Evolutionary conservation across 1,140 invertebrate species (phyloP), one percentile per base, ranked within the genome.

Genomic region (Macrobrachium rosenbergii): DNA sequence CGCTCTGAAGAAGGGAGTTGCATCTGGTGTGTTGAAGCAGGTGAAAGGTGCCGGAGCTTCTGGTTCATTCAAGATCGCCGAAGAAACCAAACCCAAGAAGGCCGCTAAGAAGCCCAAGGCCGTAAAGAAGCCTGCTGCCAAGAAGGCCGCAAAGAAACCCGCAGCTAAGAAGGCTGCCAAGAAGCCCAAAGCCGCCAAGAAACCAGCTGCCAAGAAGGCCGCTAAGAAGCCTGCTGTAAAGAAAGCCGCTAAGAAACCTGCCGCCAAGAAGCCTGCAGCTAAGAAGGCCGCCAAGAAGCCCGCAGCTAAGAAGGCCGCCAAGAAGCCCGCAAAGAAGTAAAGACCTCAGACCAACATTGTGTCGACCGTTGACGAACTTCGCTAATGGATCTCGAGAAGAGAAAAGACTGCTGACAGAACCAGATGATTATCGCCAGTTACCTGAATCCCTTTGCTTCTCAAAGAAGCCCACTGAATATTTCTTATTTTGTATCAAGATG

Each of bases 21-120:
- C 77, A 14, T 23, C 21, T 23, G 83, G 83, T 60, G 58, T 76
- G 52, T 63, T 86, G 23, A 86, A 80, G 83, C 83, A 86, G 64
- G 77, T 86, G 62, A 86, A 86, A 76, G 83, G 83, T 80, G 64
- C 83, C n/a, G 83, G 83, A 28, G 83, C 83, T 37, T 79, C 83
- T 73, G 83, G 83, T 16, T 86, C 83, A 12, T 86, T 86, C 83
- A 86, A 80, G 58, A 76, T 86, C 6, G 83, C 77, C 19, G 80
- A 79, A 43, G 77, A 86, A 10, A 76, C 79, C 5, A 59, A 52
- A 52, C 10, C 23, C 8, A n/a, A n/a, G n/a, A 79, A 79, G 76
- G 62, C 62, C 6, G 90, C 88, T 10, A 90, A 90, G 69, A 90
- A 90, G 59, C 80, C 87, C n/a, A 91, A 91, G 28, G 90, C 90